Evolutionary conservation across 2,888 invertebrate genomes (phyloP).

Genomic region (Girardia tigrina): DNA sequence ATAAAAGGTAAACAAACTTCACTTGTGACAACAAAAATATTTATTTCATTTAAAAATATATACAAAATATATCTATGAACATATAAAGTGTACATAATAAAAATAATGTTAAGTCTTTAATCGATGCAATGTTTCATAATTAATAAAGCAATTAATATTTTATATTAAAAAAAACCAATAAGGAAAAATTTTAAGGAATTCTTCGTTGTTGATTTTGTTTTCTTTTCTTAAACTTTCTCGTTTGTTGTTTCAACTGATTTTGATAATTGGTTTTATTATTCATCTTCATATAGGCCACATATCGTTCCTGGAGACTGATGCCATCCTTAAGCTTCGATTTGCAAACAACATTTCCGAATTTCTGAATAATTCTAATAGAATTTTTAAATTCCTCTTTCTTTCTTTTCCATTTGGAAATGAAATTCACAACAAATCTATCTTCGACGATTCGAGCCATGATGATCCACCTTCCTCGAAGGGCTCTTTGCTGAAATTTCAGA

Average conservation of each 20-base stretch:
- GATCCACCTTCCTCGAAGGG: not conserved
- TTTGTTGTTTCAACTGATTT: not conserved
- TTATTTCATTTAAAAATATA: too few relatives aligned
- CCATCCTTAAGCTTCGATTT: not conserved
- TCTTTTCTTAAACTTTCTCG: too few relatives aligned
- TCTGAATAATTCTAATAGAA: constrained; percentile 10
- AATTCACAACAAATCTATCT: not conserved
- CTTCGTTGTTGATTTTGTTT: too few relatives aligned
- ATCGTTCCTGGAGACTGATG: constrained; percentile 2
- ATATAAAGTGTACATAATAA: too few relatives aligned
- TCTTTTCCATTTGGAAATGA: constrained; percentile 29
- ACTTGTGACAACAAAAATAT: too few relatives aligned
- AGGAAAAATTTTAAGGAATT: too few relatives aligned
- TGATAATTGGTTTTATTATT: not conserved
- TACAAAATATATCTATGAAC: too few relatives aligned
- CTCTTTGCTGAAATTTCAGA: not conserved
- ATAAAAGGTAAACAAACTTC: too few relatives aligned
- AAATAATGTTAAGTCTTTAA: too few relatives aligned
- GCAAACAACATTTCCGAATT: not conserved
- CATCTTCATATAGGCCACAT: constrained; percentile 9
- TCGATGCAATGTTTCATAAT: too few relatives aligned
- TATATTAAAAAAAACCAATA: too few relatives aligned
- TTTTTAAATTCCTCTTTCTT: constrained; percentile 21
- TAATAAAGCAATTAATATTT: too few relatives aligned
- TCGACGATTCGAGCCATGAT: not conserved